Conservation (phyloP, 1,140 invertebrate genomes). For the Saccostrea glomerata region DNA sequence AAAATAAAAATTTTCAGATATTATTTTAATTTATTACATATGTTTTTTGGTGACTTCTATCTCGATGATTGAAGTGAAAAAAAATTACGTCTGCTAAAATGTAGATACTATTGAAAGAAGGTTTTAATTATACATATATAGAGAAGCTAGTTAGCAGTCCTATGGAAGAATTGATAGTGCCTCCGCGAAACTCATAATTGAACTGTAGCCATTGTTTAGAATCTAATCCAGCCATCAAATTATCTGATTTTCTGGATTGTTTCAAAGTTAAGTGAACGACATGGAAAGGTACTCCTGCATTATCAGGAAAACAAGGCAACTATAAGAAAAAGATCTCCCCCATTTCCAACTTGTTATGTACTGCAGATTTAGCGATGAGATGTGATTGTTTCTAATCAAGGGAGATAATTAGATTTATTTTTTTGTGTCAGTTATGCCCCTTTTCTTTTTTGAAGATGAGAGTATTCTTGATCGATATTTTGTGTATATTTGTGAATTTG, state of each 20-base stretch:
- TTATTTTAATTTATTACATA: neutral
- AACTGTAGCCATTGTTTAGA: conserved; percentile 38
- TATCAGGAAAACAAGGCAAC: conserved; percentile 28
- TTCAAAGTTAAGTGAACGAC: conserved; percentile 40
- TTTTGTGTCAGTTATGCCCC: neutral
- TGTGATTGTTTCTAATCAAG: conserved; percentile 10
- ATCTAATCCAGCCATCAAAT: conserved; percentile 37
- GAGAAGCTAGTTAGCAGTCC: neutral
- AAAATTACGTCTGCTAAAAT: neutral
- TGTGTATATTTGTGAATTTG: neutral
- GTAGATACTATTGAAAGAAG: neutral
- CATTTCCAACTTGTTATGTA: conserved; percentile 26
- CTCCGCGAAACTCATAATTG: neutral
- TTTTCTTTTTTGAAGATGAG: neutral
- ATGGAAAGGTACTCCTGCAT: conserved; percentile 30
- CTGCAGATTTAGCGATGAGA: conserved; percentile 1
- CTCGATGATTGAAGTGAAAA: neutral
- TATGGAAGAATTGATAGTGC: neutral
- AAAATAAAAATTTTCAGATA: neutral
- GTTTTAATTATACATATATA: neutral
- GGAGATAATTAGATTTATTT: conserved; percentile 29
- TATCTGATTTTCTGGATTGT: conserved; percentile 46
- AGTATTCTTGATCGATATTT: neutral
- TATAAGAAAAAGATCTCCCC: conserved; percentile 21
- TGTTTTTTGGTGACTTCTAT: neutral